Evolutionary conservation across 2,113 vertebrate species (phyloP), one percentile per base, ranked within the genome.

Genomic region (Corapipo altera): DNA sequence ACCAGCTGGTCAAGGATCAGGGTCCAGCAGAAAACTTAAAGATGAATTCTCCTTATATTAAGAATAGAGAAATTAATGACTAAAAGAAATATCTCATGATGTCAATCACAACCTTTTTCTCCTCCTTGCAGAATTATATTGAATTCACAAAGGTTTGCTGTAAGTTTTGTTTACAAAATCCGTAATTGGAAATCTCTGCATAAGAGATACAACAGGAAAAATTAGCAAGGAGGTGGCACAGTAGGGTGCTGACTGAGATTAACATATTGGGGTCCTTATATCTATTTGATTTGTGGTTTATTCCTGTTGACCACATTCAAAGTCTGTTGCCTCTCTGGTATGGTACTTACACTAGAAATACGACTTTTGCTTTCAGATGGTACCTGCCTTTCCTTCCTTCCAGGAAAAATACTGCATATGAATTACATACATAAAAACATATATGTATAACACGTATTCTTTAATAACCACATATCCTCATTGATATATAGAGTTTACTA

Each of bases 191-290:
- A 59, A 49, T 52, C 17, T 48, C 51, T 88, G 19, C 5, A 1
- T 51, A 41, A 65, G 51, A 58, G 5, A 3, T n/a, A 61, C 6
- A 46, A 46, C 3, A 59, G 10, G 15, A 85, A 57, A 82, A 88
- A 76, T 22, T 5, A 37, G 5, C 23, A 67, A 74, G 76, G 43
- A 48, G 13, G 5, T 46, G 15, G 59, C 32, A 30, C 2, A 9
- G 19, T 6, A 57, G 18, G 22, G 6, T 92, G 15, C 15, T 82
- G 48, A 58, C 8, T 30, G 17, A 46, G 16, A 51, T 20, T 15
- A 64, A 59, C 4, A 1, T 27, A 7, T 2, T 21, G 4, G 4
- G 2, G 8, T 48, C 22, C 26, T 76, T 80, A 3, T 16, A 37
- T 43, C 15, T 43, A 9, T n/a, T 37, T 37, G 1, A 11, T 69